Base-by-base conservation (phyloP, 2,888 invertebrate genomes). In the Trisateles emortualis region DNA sequence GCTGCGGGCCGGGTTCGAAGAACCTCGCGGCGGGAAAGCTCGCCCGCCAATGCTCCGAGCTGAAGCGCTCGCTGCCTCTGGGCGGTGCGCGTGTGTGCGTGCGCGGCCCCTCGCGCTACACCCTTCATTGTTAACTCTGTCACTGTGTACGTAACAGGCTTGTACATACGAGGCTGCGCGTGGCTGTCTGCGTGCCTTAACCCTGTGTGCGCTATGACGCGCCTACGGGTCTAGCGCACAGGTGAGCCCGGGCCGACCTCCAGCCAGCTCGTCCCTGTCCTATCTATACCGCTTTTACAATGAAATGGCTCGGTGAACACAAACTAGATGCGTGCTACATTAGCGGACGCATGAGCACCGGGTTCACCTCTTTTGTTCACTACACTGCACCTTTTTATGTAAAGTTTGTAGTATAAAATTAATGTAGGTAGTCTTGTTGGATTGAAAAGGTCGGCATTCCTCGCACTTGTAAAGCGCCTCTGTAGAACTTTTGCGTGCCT, bases 241-340 rank as follows among this genome's bases (percentile, higher is more conserved):
- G 89, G 89, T 91, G 83, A 90, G 90, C 87, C 88, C 87, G 86
- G 84, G 84, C 86, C 86, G 86, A 82, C 87, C 86, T 86, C 86
- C 79, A 80, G 79, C 76, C 77, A 81, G 78, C 83, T 75, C 79
- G 79, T 78, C 79, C 73, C 78, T 74, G 70, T 75, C 73, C 83
- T 86, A 88, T 88, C 86, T 88, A 87, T 84, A 86, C 80, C 74
- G 82, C 78, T 83, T 85, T 87, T 77, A 88, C 88, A 88, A 81
- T 88, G 84, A 84, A 84, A 86, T 81, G 84, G 76, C 83, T 87
- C 81, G 79, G 78, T 86, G 83, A 84, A 80, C 86, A 82, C 77
- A 80, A 84, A 86, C 84, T 88, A 84, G 79, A 78, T 82, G 83
- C 84, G 84, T 83, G 78, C 78, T 84, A 86, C 81, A 84, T 86